Evolutionary conservation across 1,140 invertebrate genomes (phyloP), one percentile per base, ranked within the genome.

Genomic region (Drosophila tristis): DNA sequence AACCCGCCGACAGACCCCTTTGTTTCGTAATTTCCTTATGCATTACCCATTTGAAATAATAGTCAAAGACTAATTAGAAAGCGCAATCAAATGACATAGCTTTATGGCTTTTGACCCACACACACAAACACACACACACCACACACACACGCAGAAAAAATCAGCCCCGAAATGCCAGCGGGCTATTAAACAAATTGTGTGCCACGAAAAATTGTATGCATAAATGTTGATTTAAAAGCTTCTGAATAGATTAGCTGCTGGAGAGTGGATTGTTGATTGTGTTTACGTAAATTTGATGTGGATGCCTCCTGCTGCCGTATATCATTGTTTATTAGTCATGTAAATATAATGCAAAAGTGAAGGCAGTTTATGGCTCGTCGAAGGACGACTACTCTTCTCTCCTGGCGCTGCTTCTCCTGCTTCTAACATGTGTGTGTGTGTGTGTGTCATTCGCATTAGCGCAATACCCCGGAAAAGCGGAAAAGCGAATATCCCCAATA

Each of bases 271-370:
- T 26, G 42, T 31, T 59, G 25, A 50, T 53, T 75, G 45, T 29
- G 48, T 23, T 20, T 54, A 29, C 25, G 44, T 54, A 47, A 43
- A 55, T 26, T 58, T 11, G 44, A 54, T 48, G 67, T 60, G 75
- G 48, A 65, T 42, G 74, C 55, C 58, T 85, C 48, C 65, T 77
- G 62, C 51, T 43, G 62, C 26, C 53, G 47, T 77, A 76, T 62
- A 53, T 73, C 63, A 78, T 75, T 87, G 78, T 86, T 86, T 86
- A 86, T 86, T 75, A 65, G 74, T 54, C 82, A 70, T 78, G 87
- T 86, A 86, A 86, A 86, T 72, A 86, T 87, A 78, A 81, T 86
- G 78, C 50, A 42, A 65, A 44, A 71, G 64, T 60, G 53, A 51
- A 53, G 65, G 49, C 68, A 49, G 56, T 82, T 82, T 82, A 82